phyloP scores from a whole-genome alignment of 2,797 vertebrate genomes.

The Myripristis murdjan region DNA sequence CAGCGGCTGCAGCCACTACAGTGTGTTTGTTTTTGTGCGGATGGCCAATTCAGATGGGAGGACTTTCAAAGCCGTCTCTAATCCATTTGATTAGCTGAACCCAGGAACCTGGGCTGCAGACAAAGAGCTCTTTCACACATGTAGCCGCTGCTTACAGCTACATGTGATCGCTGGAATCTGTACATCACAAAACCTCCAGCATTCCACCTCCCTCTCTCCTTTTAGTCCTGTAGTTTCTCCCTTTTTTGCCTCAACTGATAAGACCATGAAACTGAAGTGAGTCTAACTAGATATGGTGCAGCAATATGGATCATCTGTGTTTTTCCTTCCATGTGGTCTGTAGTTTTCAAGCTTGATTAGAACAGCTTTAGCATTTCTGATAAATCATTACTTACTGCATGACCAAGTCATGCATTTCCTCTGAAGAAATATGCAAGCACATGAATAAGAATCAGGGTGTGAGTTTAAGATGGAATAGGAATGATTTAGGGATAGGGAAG shows the following conservation, averaged over 20 bases:
- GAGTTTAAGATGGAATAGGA: neutral
- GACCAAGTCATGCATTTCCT: neutral
- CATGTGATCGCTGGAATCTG: conserved; percentile 83
- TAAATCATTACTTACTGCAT: neutral
- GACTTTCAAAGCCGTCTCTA: conserved; percentile 84
- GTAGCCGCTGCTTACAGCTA: conserved; percentile 75
- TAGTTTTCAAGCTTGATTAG: neutral
- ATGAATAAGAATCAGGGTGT: neutral
- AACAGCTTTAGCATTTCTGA: neutral
- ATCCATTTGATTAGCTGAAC: conserved; percentile 88
- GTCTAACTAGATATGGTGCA: conserved; percentile 21
- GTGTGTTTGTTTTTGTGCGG: conserved; percentile 81
- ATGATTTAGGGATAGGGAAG: conserved; percentile 18
- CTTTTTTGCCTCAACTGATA: conserved; percentile 47
- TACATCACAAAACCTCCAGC: conserved; percentile 76
- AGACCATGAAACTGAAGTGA: conserved; percentile 13
- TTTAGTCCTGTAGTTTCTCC: conserved; percentile 47
- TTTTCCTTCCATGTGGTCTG: conserved; percentile 8
- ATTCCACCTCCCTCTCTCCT: conserved; percentile 51
- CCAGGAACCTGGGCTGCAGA: conserved; percentile 78
- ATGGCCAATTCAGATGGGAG: conserved; percentile 74
- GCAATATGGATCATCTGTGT: conserved; percentile 1
- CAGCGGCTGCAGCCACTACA: conserved; percentile 62
- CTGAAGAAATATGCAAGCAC: neutral
- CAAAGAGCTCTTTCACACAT: conserved; percentile 86